phyloP scores from a whole-genome alignment of 2,797 vertebrate genomes.

The Mastacembelus armatus region DNA sequence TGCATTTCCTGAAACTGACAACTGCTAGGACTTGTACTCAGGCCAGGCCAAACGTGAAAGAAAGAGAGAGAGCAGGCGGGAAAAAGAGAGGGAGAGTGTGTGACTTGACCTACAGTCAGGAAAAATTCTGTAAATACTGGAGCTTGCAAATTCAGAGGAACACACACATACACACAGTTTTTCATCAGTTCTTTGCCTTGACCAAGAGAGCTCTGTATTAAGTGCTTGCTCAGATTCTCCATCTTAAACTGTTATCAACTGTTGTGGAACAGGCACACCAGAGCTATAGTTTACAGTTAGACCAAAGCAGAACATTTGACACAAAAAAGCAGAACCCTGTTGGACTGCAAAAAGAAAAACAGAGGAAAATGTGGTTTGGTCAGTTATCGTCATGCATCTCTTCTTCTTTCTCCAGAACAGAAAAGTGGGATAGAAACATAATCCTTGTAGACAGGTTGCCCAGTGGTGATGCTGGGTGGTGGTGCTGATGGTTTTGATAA shows the following conservation, averaged over 20 bases:
- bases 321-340: slow-evolving; percentile 22
- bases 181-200: slow-evolving; percentile 27
- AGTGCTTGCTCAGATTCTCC: slow-evolving; percentile 28
- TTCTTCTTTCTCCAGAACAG: slow-evolving; percentile 21
- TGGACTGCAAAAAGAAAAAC: slow-evolving; percentile 33
- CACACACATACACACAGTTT: not conserved
- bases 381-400: slow-evolving; percentile 48
- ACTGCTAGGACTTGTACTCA: slow-evolving; percentile 60
- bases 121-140: slow-evolving; percentile 51
- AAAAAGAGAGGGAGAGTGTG: not conserved
- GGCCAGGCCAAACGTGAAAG: slow-evolving; percentile 61
- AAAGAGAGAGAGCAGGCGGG: slow-evolving; percentile 1
- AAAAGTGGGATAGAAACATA: slow-evolving; percentile 43
- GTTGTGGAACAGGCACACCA: slow-evolving; percentile 46
- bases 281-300: slow-evolving; percentile 44
- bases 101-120: slow-evolving; percentile 56
- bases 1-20: slow-evolving; percentile 83
- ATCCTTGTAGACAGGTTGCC: slow-evolving; percentile 55
- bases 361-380: slow-evolving; percentile 57
- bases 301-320: slow-evolving; percentile 30
- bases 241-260: slow-evolving; percentile 56
- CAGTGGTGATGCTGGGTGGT: slow-evolving; percentile 22
- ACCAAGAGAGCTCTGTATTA: slow-evolving; percentile 26
- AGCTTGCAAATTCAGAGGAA: slow-evolving; percentile 39
- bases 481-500: slow-evolving; percentile 58